A percentile compares a stretch with the other conserved stretches of the same genome.
Conservation (phyloP, 2,888 invertebrate species). For the Erpobdella octoculata region DNA sequence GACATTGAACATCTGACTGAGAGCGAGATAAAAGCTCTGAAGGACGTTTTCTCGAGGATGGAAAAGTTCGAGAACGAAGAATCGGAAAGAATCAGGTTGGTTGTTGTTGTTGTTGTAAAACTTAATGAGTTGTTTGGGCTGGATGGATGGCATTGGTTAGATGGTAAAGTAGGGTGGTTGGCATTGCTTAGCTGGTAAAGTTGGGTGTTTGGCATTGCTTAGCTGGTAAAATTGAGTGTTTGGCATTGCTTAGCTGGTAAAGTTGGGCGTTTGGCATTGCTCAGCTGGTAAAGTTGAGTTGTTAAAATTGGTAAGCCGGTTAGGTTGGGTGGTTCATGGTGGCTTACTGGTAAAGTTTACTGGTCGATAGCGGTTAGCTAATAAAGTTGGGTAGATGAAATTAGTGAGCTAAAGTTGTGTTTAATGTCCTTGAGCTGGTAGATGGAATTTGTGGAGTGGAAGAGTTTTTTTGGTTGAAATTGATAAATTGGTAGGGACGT, state of each 20-base stretch:
- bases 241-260: background rate
- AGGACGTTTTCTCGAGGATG: conserved; percentile 43
- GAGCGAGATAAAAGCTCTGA: conserved; percentile 44
- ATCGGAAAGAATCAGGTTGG: conserved; percentile 33
- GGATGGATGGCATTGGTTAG: too few species aligned
- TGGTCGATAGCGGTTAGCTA: too few species aligned
- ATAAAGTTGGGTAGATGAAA: too few species aligned
- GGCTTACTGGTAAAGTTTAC: too few species aligned
- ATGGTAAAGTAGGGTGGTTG: too few species aligned
- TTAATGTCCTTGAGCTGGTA: too few species aligned
- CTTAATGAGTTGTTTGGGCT: background rate
- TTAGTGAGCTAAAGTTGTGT: too few species aligned
- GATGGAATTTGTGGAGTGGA: too few species aligned
- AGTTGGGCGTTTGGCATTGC: background rate
- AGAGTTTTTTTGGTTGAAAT: too few species aligned
- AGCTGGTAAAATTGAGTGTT: background rate
- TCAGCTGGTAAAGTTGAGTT: background rate
- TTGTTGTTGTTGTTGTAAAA: background rate
- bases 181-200: too few species aligned
- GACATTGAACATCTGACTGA: conserved; percentile 44
- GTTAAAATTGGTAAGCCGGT: background rate
- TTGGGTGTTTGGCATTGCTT: background rate
- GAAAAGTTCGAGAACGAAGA: conserved; percentile 41
- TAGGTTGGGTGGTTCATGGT: background rate
- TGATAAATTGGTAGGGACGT: too few species aligned